These are phyloP conservation scores for Heliconius hewitsoni DNA, from an alignment of 1,140 invertebrate genomes.

Conservation along the genomic window DNA sequence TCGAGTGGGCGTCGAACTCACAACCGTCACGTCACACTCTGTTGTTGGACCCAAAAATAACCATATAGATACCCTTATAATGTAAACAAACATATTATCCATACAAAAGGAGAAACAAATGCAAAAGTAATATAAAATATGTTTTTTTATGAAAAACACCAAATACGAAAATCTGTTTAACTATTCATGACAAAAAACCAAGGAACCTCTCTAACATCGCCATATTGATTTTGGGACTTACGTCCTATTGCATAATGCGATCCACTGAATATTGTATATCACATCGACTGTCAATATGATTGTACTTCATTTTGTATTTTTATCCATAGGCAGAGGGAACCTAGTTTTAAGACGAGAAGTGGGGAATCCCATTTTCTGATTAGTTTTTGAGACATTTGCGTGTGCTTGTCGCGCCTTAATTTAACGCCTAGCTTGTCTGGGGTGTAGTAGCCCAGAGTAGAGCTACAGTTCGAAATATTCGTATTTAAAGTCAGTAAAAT, in stretches of 20 bases:
- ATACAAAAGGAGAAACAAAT: neutral
- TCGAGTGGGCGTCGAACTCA: no score
- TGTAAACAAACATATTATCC: neutral
- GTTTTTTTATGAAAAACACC: conserved; percentile 46
- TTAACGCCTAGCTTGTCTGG: no score
- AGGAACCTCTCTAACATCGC: conserved; percentile 63
- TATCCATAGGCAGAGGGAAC: neutral
- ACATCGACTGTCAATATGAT: conserved; percentile 46
- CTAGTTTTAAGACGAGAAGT: neutral
- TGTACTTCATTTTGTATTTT: neutral
- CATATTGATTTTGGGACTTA: conserved; percentile 75
- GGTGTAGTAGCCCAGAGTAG: no score
- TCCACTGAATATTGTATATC: conserved; percentile 68
- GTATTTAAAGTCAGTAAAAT: no score
- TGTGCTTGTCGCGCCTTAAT: neutral
- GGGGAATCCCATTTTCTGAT: neutral
- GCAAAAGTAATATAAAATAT: neutral
- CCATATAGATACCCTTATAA: neutral
- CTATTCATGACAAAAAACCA: conserved; percentile 68
- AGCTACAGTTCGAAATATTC: no score
- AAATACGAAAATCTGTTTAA: conserved; percentile 60
- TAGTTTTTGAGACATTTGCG: no score
- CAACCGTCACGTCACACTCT: no score
- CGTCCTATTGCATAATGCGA: conserved; percentile 69
- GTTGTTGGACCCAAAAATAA: neutral